Conservation (phyloP, 2,113 vertebrate genomes). For the Mastomys natalensis region DNA sequence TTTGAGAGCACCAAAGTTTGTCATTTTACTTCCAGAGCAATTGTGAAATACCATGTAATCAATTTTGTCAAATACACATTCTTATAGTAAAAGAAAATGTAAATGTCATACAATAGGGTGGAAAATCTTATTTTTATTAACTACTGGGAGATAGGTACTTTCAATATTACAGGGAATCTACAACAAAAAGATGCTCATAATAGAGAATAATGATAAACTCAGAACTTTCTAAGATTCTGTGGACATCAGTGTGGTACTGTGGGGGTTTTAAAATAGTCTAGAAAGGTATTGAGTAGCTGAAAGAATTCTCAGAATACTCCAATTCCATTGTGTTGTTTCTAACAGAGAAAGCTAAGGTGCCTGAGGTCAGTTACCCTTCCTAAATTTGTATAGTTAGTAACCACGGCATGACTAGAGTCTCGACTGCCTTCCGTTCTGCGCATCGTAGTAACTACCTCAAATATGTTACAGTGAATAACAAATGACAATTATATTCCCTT, state of each 20-base stretch:
- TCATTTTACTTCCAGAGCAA: slow-evolving; percentile 29
- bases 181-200: neutral
- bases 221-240: slow-evolving; percentile 40
- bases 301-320: neutral
- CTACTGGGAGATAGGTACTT: slow-evolving; percentile 1
- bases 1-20: slow-evolving; percentile 8
- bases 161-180: neutral
- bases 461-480: neutral
- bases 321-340: neutral
- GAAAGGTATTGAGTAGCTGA: neutral
- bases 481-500: neutral
- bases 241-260: neutral
- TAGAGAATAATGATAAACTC: neutral
- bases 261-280: slow-evolving; percentile 23
- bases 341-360: neutral
- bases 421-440: neutral
- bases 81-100: slow-evolving; percentile 38
- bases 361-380: neutral
- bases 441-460: neutral
- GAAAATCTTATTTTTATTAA: slow-evolving; percentile 26
- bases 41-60: neutral
- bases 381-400: neutral
- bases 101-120: neutral
- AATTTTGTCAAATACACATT: neutral
- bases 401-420: neutral